A percentile compares a stretch with the other conserved stretches of the same genome.
Evolutionary conservation across 2,888 invertebrate species (phyloP).

Genomic region (Girardia tigrina): DNA sequence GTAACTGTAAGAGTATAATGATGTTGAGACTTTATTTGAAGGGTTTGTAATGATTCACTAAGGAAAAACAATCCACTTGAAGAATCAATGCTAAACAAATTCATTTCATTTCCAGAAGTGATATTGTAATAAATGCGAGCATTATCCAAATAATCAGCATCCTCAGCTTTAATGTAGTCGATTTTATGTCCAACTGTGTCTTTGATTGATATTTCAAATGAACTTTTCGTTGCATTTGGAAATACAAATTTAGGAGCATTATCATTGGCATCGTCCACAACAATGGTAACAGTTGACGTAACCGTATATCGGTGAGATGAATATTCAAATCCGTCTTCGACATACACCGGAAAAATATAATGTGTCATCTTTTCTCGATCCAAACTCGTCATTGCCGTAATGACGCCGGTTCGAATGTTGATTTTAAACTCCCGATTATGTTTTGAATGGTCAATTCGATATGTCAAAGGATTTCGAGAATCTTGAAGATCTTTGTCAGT

Average conservation of each 20-base stretch:
- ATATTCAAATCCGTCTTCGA: background rate
- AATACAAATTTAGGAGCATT: slow-evolving; percentile 29
- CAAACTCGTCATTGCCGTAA: background rate
- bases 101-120: slow-evolving; percentile 21
- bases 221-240: slow-evolving; percentile 31
- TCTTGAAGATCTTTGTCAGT: slow-evolving; percentile 9
- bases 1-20: background rate
- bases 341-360: slow-evolving; percentile 20
- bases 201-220: slow-evolving; percentile 1
- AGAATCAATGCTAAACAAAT: slow-evolving; percentile 25
- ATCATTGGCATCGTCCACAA: slow-evolving; percentile 28
- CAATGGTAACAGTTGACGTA: slow-evolving; percentile 21
- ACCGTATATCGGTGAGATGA: background rate
- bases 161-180: slow-evolving; percentile 19
- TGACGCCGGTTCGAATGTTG: background rate
- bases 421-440: slow-evolving; percentile 21
- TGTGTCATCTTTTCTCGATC: background rate
- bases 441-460: background rate
- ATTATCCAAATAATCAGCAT: slow-evolving; percentile 27
- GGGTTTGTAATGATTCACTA: background rate
- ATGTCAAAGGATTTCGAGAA: background rate
- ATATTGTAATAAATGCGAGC: slow-evolving; percentile 23
- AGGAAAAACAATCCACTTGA: slow-evolving; percentile 27
- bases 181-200: slow-evolving; percentile 30
- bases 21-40: background rate